These are phyloP conservation scores for Apolygus lucorum DNA, from an alignment of 1,140 invertebrate genomes.

Conservation along the genomic window DNA sequence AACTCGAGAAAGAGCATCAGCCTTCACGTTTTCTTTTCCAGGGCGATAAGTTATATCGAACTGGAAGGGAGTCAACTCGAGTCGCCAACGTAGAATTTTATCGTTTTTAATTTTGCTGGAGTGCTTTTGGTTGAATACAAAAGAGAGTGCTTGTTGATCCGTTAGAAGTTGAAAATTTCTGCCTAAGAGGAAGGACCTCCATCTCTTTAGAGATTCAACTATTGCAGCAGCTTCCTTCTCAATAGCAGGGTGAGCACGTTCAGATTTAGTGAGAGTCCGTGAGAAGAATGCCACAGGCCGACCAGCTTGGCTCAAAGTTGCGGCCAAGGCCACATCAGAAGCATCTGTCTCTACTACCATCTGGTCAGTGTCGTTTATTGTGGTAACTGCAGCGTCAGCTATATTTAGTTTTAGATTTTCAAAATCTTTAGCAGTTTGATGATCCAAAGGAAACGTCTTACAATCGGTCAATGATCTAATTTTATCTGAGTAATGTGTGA, in stretches of 20 bases:
- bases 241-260: constrained; percentile 33
- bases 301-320: constrained; percentile 23
- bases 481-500: not conserved
- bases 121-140: constrained; percentile 3
- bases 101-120: constrained; percentile 17
- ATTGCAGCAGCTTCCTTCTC: constrained; percentile 11
- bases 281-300: constrained; percentile 44
- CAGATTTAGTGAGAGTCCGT: constrained; percentile 39
- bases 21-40: not conserved
- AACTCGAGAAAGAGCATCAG: not conserved
- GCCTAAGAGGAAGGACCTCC: not conserved
- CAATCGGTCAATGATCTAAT: not conserved
- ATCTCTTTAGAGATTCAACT: not conserved
- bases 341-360: constrained; percentile 18
- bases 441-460: not conserved
- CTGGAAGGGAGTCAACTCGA: no score
- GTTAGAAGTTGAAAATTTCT: not conserved
- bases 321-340: constrained; percentile 29
- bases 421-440: not conserved
- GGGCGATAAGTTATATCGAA: not conserved
- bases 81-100: not conserved
- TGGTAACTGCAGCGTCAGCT: not conserved
- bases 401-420: constrained; percentile 15
- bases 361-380: not conserved
- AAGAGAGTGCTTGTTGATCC: constrained; percentile 9